Evolutionary conservation across 2,113 vertebrate genomes (phyloP).

Genomic region (Alouatta palliata): DNA sequence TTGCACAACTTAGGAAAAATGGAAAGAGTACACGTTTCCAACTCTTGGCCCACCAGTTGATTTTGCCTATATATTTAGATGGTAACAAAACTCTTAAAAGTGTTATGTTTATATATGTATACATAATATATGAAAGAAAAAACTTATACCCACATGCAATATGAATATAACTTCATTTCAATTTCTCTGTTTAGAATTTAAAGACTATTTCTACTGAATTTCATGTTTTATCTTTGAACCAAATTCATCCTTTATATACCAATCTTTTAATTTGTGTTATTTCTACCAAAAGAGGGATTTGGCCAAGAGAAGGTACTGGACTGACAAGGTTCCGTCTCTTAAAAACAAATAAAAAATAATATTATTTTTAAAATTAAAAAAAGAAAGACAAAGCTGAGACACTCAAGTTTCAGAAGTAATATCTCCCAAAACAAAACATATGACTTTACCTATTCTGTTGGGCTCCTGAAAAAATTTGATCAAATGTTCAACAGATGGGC

Average conservation of each 20-base stretch:
- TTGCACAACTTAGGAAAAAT: background rate
- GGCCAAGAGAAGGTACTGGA: background rate
- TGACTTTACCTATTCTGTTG: background rate
- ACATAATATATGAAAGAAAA: background rate
- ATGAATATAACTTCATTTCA: background rate
- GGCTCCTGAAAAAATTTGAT: background rate
- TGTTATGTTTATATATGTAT: background rate
- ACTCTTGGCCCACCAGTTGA: background rate
- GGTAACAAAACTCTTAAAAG: background rate
- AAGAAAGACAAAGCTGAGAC: background rate
- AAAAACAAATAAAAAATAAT: conserved; percentile 19
- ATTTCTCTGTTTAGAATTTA: conserved; percentile 10
- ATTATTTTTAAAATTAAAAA: background rate
- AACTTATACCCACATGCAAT: background rate
- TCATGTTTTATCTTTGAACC: background rate
- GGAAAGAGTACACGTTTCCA: background rate
- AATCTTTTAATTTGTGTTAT: background rate
- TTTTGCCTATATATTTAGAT: background rate
- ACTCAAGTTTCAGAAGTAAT: background rate
- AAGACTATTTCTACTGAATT: background rate
- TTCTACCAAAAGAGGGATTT: background rate
- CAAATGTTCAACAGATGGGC: background rate
- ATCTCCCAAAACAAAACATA: background rate
- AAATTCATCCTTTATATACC: background rate
- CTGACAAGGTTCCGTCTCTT: background rate